Evolutionary conservation across 2,797 vertebrate genomes (phyloP).

Genomic region (Alauda arvensis): DNA sequence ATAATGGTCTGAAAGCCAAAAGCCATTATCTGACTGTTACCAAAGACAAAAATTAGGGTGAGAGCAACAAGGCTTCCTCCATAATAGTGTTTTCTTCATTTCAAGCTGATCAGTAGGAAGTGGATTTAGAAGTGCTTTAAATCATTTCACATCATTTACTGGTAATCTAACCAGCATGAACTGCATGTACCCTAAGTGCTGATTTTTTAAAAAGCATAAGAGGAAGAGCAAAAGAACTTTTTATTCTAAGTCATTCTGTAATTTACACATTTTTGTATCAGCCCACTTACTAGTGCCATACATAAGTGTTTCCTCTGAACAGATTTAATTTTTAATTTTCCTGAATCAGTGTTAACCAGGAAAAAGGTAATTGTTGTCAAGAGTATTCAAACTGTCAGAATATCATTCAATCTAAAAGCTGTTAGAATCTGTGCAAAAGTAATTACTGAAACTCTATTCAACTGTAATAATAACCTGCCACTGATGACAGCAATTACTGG

Average conservation of each 20-base stretch:
- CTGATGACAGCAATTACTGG: slow-evolving; percentile 84
- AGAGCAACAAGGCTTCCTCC: slow-evolving; percentile 30
- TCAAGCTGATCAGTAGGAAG: slow-evolving; percentile 57
- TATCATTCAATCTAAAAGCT: slow-evolving; percentile 81
- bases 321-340: slow-evolving; percentile 80
- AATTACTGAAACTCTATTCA: slow-evolving; percentile 85
- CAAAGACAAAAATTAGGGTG: slow-evolving; percentile 29
- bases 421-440: slow-evolving; percentile 81
- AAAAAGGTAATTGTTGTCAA: slow-evolving; percentile 81
- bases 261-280: slow-evolving; percentile 72
- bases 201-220: slow-evolving; percentile 49
- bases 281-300: slow-evolving; percentile 70
- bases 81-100: slow-evolving; percentile 29
- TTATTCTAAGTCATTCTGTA: slow-evolving; percentile 63
- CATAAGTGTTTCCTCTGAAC: slow-evolving; percentile 72
- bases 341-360: slow-evolving; percentile 79
- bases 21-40: slow-evolving; percentile 9
- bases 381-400: slow-evolving; percentile 84
- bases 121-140: slow-evolving; percentile 45
- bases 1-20: slow-evolving; percentile 11
- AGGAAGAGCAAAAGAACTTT: slow-evolving; percentile 65
- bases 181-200: slow-evolving; percentile 44
- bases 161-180: slow-evolving; percentile 54
- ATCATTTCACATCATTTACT: slow-evolving; percentile 54
- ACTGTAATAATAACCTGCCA: slow-evolving; percentile 87